Percentiles rank a stretch among this genome's conserved stretches.
Conservation (phyloP, 1,140 invertebrate genomes). For the Brachionus koreanus region DNA sequence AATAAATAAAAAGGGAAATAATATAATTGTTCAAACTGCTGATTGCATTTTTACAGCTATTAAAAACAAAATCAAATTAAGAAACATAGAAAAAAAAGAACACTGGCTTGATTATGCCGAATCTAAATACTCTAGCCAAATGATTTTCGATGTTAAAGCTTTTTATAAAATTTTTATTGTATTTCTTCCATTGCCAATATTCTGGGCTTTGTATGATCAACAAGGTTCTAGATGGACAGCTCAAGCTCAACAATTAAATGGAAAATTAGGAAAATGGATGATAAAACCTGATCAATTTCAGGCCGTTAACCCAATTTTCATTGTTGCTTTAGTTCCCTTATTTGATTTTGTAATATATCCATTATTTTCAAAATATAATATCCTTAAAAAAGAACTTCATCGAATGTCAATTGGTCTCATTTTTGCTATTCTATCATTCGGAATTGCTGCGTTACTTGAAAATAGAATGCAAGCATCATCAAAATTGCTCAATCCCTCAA, state of each 20-base stretch:
- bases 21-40: constrained; percentile 21
- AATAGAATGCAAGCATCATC: constrained; percentile 65
- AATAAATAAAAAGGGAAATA: constrained; percentile 36
- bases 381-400: constrained; percentile 65
- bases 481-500: neutral
- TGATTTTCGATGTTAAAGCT: constrained; percentile 23
- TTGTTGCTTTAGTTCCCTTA: constrained; percentile 78
- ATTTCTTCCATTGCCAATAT: constrained; percentile 77
- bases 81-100: constrained; percentile 54
- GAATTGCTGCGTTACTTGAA: constrained; percentile 78
- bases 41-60: constrained; percentile 18
- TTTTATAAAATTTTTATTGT: constrained; percentile 65
- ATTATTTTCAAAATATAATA: constrained; percentile 55
- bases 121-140: constrained; percentile 59
- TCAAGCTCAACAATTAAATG: constrained; percentile 84
- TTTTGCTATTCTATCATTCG: constrained; percentile 75
- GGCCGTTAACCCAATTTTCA: constrained; percentile 74
- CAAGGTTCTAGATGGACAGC: constrained; percentile 88
- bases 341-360: constrained; percentile 73
- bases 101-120: constrained; percentile 78
- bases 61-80: constrained; percentile 45
- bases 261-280: constrained; percentile 65
- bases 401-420: constrained; percentile 76
- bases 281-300: constrained; percentile 57
- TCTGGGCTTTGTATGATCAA: constrained; percentile 74